Evolutionary conservation across 2,797 vertebrate species (phyloP).

Genomic region (Pangasius djambal): DNA sequence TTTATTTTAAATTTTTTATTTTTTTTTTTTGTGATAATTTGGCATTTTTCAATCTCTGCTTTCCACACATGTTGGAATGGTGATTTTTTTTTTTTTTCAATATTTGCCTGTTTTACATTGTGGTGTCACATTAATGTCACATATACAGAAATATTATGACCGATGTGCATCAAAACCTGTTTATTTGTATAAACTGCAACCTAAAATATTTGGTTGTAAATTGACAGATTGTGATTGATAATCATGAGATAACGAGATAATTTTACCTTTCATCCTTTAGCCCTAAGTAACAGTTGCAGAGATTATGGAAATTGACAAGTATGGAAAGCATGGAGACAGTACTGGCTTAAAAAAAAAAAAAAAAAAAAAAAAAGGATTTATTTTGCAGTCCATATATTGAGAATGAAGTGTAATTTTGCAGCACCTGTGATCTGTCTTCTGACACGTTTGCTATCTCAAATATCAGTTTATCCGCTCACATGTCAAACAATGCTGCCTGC

Average conservation of each 20-base stretch:
- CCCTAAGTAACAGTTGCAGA: neutral
- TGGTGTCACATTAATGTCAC: too few species aligned
- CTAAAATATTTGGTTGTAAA: neutral
- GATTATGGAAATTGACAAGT: neutral
- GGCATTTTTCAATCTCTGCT: neutral
- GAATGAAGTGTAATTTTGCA: neutral
- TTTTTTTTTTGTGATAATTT: neutral
- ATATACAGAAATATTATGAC: neutral
- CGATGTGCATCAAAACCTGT: neutral
- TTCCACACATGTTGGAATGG: neutral
- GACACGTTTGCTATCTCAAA: neutral
- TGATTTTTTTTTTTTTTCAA: neutral
- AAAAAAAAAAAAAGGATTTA: neutral
- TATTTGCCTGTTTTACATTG: neutral
- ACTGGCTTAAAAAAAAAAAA: neutral
- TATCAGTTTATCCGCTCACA: neutral
- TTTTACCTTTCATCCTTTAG: neutral
- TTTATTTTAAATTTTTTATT: too few species aligned
- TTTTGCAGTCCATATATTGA: neutral
- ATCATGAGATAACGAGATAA: neutral
- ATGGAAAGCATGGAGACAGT: neutral
- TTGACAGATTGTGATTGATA: neutral
- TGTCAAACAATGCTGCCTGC: neutral
- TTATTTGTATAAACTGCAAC: neutral
- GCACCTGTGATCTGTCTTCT: neutral